These are phyloP conservation scores for Dexiosoma caninum DNA, from an alignment of 2,888 invertebrate genomes.

Conservation along the genomic window DNA sequence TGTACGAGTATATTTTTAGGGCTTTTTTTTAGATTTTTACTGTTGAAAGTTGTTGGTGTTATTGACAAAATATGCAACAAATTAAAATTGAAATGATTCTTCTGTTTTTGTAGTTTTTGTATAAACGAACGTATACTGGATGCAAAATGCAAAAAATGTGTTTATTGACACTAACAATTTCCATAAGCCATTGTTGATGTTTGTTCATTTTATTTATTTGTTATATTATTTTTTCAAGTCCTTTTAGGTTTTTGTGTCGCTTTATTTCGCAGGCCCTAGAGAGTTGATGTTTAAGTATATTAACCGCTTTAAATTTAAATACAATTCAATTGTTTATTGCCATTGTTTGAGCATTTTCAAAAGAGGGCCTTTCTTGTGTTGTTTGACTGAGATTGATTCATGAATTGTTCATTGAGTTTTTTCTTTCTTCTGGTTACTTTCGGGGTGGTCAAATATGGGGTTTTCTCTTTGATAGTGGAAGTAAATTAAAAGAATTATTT, in stretches of 20 bases:
- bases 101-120: not conserved
- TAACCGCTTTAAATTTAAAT: conserved; percentile 67
- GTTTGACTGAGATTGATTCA: conserved; percentile 50
- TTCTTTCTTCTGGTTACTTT: no score
- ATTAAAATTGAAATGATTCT: conserved; percentile 66
- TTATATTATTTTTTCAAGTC: not conserved
- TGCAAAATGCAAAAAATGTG: conserved; percentile 54
- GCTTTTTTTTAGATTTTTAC: conserved; percentile 1
- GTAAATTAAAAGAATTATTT: not conserved
- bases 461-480: not conserved
- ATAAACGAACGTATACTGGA: conserved; percentile 20
- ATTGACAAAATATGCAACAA: conserved; percentile 69
- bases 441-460: conserved; percentile 40
- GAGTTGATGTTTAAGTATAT: conserved; percentile 54
- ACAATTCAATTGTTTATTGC: conserved; percentile 75
- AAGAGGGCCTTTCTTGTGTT: not conserved
- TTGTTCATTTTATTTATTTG: not conserved
- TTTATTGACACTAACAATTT: conserved; percentile 58
- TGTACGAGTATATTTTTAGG: not conserved
- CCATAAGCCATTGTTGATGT: conserved; percentile 50
- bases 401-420: conserved; percentile 49
- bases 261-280: conserved; percentile 28
- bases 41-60: conserved; percentile 61
- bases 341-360: conserved; percentile 20
- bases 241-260: conserved; percentile 14